Evolutionary conservation across 2,113 vertebrate genomes (phyloP).

Genomic region (Amblyopsis rosae): DNA sequence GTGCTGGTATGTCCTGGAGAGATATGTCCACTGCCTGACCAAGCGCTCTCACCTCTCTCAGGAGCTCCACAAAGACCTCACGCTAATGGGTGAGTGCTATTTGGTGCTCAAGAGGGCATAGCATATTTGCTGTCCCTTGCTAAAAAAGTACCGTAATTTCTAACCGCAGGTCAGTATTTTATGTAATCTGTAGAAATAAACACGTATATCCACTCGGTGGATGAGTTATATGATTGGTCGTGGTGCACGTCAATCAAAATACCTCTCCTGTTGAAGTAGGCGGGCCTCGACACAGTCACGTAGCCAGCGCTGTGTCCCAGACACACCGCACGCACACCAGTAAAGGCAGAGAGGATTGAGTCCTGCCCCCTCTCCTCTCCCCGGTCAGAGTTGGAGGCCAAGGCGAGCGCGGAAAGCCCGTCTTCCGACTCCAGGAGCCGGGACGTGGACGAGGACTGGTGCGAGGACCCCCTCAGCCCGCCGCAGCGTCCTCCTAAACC

Average conservation of each 20-base stretch:
- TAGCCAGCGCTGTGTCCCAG: no score
- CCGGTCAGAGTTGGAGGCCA: constrained; percentile 81
- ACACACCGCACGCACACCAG: no score
- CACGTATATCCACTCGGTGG: no score
- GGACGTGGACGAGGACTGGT: constrained; percentile 90
- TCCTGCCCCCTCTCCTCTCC: not conserved
- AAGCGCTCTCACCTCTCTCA: constrained; percentile 88
- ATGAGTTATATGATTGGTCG: no score
- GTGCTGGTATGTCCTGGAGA: constrained; percentile 98
- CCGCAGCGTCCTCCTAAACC: constrained; percentile 80
- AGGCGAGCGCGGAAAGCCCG: constrained; percentile 84
- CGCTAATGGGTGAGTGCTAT: constrained; percentile 82
- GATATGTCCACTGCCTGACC: constrained; percentile 92
- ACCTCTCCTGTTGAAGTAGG: no score
- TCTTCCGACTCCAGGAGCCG: constrained; percentile 85
- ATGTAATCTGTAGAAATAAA: no score
- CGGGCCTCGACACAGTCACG: no score
- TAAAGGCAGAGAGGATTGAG: no score
- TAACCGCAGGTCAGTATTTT: no score
- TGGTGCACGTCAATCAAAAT: no score
- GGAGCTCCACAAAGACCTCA: constrained; percentile 83
- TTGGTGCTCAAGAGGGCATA: not conserved
- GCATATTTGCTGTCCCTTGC: no score
- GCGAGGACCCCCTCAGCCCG: constrained; percentile 70
- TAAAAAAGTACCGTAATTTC: no score